phyloP scores from a whole-genome alignment of 2,113 vertebrate species.

The Quiscalus mexicanus region DNA sequence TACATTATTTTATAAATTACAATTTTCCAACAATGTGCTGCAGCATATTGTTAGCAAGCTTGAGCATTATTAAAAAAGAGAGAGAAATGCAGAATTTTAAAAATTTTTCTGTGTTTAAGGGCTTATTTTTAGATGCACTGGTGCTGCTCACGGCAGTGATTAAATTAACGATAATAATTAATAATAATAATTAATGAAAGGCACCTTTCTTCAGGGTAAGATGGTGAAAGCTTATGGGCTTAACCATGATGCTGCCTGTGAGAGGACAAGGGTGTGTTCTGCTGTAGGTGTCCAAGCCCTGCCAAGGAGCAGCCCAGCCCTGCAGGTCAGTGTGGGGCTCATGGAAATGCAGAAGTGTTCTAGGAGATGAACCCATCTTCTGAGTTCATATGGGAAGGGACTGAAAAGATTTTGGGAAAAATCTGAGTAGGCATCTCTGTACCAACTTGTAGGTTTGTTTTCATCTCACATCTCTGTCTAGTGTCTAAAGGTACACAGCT shows the following conservation, averaged over 20 bases:
- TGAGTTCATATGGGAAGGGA: background rate
- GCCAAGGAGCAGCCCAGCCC: background rate
- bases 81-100: background rate
- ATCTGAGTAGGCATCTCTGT: background rate
- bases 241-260: background rate
- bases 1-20: slow-evolving; percentile 12
- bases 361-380: accelerated
- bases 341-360: background rate
- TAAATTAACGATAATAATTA: background rate
- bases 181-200: background rate
- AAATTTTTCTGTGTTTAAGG: background rate
- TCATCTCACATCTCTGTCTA: background rate
- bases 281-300: background rate
- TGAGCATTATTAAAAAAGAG: slow-evolving; percentile 4
- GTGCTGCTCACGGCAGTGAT: background rate
- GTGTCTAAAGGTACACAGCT: background rate
- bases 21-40: slow-evolving; percentile 8
- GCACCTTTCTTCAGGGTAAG: background rate
- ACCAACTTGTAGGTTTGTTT: background rate
- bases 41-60: background rate
- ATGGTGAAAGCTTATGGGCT: background rate
- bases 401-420: background rate
- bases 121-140: background rate
- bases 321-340: accelerated
- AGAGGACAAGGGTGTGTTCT: background rate